These are phyloP conservation scores for Euclidia mi DNA, from an alignment of 2,888 invertebrate genomes.

Conservation along the genomic window DNA sequence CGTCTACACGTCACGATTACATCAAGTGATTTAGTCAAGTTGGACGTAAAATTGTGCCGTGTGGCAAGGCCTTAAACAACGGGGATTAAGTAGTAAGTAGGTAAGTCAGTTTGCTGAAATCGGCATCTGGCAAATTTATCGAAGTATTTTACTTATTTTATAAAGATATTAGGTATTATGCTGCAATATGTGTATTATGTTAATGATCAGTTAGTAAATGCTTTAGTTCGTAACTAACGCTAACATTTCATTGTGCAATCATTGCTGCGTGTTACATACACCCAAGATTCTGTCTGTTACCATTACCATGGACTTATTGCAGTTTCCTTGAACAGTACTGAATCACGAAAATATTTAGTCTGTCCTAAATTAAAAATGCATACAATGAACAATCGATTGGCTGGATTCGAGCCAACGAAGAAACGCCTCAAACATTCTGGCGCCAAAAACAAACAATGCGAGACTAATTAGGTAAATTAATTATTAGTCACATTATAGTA, in stretches of 20 bases:
- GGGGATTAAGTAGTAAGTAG: too few species aligned
- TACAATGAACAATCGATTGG: conserved; percentile 40
- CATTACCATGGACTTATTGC: conserved; percentile 31
- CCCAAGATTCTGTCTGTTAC: conserved; percentile 7
- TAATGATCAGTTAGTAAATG: too few species aligned
- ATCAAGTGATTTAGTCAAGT: too few species aligned
- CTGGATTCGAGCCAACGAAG: conserved; percentile 64
- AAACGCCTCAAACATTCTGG: conserved; percentile 53
- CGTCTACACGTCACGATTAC: too few species aligned
- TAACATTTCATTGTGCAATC: conserved; percentile 19
- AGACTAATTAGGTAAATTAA: conserved; percentile 4
- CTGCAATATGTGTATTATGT: too few species aligned
- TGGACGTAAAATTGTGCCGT: too few species aligned
- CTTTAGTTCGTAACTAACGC: neutral
- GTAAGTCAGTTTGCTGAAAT: too few species aligned
- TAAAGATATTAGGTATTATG: too few species aligned
- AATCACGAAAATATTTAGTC: conserved; percentile 36
- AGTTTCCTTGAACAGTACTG: conserved; percentile 26
- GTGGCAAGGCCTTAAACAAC: too few species aligned
- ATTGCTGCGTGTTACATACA: conserved; percentile 11
- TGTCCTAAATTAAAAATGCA: conserved; percentile 62
- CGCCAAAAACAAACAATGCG: conserved; percentile 54
- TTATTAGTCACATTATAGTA: neutral
- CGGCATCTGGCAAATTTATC: too few species aligned
- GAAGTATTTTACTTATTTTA: too few species aligned